phyloP scores from a whole-genome alignment of 2,113 vertebrate genomes.

The Coregonus clupeaformis region DNA sequence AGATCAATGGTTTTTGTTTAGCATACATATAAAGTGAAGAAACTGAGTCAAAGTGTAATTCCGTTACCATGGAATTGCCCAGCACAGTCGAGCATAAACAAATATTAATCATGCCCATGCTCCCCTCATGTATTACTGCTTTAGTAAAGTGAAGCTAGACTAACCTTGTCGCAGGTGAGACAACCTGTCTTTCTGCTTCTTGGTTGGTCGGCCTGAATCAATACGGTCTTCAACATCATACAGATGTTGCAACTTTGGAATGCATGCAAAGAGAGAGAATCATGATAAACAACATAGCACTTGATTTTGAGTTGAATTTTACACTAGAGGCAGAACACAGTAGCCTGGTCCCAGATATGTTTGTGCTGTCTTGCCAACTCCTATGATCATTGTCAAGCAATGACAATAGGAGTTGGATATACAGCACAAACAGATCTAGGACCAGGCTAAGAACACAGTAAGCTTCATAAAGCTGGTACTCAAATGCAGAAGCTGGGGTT shows the following conservation, averaged over 20 bases:
- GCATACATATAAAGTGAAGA: neutral
- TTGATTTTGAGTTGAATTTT: neutral
- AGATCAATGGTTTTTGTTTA: too few relatives aligned
- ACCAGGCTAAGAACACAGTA: neutral
- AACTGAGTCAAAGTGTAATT: neutral
- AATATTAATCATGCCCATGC: too few relatives aligned
- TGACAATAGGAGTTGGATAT: neutral
- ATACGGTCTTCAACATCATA: slow-evolving; percentile 67
- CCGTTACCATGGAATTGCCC: too few relatives aligned
- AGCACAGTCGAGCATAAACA: too few relatives aligned
- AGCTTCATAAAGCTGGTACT: neutral
- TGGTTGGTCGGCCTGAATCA: slow-evolving; percentile 48
- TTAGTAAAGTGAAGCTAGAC: neutral
- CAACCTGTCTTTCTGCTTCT: slow-evolving; percentile 49
- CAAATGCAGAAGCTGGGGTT: neutral
- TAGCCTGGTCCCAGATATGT: too few relatives aligned
- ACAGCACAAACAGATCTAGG: too few relatives aligned
- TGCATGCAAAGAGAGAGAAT: neutral
- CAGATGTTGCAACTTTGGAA: slow-evolving; percentile 74
- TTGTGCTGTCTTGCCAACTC: too few relatives aligned
- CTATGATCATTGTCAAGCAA: neutral
- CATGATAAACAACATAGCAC: neutral
- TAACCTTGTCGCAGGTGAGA: slow-evolving; percentile 53
- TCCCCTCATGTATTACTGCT: too few relatives aligned
- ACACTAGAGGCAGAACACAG: neutral